phyloP scores from a whole-genome alignment of 1,140 invertebrate genomes.

The Achroia grisella region DNA sequence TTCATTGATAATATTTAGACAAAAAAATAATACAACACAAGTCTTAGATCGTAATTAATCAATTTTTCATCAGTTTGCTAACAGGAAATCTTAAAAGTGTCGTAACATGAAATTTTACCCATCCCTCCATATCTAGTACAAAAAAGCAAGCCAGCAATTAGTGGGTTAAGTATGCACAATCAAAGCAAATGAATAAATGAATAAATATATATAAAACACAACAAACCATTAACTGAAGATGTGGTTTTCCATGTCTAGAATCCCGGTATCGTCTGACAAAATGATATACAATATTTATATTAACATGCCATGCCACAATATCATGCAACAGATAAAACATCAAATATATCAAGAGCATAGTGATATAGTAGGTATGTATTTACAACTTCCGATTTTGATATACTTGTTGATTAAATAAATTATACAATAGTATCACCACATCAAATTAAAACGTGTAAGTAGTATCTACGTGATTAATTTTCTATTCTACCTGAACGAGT shows the following conservation, averaged over 20 bases:
- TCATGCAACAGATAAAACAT: constrained; percentile 46
- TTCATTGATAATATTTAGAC: too few species aligned
- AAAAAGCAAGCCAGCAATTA: constrained; percentile 10
- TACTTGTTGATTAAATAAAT: too few species aligned
- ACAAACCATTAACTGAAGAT: constrained; percentile 60
- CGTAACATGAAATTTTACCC: too few species aligned
- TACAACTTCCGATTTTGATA: too few species aligned
- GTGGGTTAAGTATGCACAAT: constrained; percentile 8
- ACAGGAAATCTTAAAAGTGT: too few species aligned
- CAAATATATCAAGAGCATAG: too few species aligned
- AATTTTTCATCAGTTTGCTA: too few species aligned
- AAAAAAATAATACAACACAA: too few species aligned
- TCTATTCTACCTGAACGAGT: constrained; percentile 12
- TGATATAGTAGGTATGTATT: too few species aligned
- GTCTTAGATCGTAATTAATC: too few species aligned
- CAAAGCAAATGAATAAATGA: constrained; percentile 22
- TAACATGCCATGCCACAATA: constrained; percentile 67
- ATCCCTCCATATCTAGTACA: background rate
- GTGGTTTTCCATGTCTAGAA: constrained; percentile 59
- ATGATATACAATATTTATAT: constrained; percentile 58
- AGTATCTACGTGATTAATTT: constrained; percentile 11
- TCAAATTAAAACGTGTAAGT: background rate
- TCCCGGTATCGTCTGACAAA: constrained; percentile 70
- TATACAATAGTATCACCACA: background rate
- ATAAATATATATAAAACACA: constrained; percentile 36